Evolutionary conservation across 2,888 invertebrate species (phyloP), one percentile per base, ranked within the genome.

Genomic region (Metellina segmentata): DNA sequence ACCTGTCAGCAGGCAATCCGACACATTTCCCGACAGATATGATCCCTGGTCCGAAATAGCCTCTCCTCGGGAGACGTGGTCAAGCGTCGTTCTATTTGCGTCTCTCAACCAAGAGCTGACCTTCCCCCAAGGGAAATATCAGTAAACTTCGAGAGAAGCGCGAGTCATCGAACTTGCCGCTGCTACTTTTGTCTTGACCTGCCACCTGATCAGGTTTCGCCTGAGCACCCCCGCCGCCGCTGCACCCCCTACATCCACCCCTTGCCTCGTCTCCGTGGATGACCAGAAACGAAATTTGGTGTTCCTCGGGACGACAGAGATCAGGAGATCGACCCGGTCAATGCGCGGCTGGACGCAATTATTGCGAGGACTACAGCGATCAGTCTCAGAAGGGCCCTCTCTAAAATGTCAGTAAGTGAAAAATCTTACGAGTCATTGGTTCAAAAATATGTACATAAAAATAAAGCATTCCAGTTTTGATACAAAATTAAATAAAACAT

Each of bases 161-260:
- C 34, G 61, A 89, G 89, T 89, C 89, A 89, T 89, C 89, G 89
- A 89, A 89, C 89, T 79, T 89, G 51, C 69, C 71, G 2, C 69
- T 52, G 4, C 52, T 48, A 19, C 78, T 69, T 86, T 69, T 70
- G 78, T 86, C 20, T 78, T 86, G 86, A 86, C 82, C 82, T 61
- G 53, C 16, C 72, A 70, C 74, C 51, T 19, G 89, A 89, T 88
- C 82, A 82, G 89, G 82, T 89, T 89, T 75, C 70, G 20, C 19
- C 8, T 34, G 34, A 7, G 19, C 69, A 69, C 75, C 89, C 89
- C 81, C 81, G 81, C 81, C 81, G 34, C 34, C 52, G 34, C 4
- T 34, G 34, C 34, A 34, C 34, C 34, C 34, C 34, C 34, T 34
- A 2, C 34, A 34, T 34, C 34, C 20, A 7, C 34, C 34, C 70